Evolutionary conservation across 2,113 vertebrate species (phyloP), one percentile per base, ranked within the genome.

Genomic region (Pleuronectes platessa): DNA sequence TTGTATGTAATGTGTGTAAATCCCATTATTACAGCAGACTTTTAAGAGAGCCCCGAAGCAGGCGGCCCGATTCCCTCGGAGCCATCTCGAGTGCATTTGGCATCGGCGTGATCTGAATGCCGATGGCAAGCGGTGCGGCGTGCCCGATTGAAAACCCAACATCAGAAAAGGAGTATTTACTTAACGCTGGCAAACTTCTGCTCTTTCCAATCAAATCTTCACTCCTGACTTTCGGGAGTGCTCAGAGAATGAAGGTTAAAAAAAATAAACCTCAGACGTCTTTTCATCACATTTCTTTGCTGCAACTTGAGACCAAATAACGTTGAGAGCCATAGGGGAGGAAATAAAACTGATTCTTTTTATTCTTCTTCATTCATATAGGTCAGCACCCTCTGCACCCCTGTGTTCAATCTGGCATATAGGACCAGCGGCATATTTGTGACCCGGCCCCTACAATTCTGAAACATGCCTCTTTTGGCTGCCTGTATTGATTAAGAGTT

Each of bases 1-100:
- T 83, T 79, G 74, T 67, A 78, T 83, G 71, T 81, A 84, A 87
- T 76, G 68, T 81, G 78, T 66, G 74, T 72, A 91, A 88, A 90
- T 87, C 84, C 81, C 68, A 83, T 86, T 88, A 88, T 87, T 86
- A 79, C 89, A 59, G 81, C 74, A 75, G 67, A 84, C 71, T 85
- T 83, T 82, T n/a, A 75, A n/a, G 51, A 77, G 76, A 73, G 79
- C 72, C 79, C 4, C 71, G 74, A 86, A 88, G 83, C 87, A 84
- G 84, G 58, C 68, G 61, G 73, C 56, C 77, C 31, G 82, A 76
- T 76, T 82, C 80, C 76, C 84, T 85, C 70, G 4, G 78, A 63
- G 81, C 71, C 21, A 61, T 71, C 74, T 31, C 65, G 47, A 87
- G 75, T 70, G 76, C 60, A 58, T 79, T 84, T 67, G 73, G 73